Evolutionary conservation across 2,888 invertebrate species (phyloP).

Genomic region (Saturnia japonica): DNA sequence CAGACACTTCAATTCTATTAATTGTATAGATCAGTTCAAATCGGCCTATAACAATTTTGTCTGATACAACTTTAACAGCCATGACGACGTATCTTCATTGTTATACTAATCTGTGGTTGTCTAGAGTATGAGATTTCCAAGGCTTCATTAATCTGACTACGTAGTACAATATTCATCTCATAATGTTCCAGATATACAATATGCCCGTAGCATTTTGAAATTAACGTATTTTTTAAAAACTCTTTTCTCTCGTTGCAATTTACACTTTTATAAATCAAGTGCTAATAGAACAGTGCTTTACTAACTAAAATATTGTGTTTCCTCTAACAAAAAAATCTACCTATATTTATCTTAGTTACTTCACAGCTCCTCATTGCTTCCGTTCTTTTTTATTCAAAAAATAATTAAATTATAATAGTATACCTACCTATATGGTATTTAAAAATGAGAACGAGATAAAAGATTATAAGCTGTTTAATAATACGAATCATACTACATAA

Average conservation of each 20-base stretch:
- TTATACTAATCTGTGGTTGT: background rate
- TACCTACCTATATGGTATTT: too few species aligned
- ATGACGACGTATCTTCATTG: background rate
- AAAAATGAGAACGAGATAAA: background rate
- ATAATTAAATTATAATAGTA: too few species aligned
- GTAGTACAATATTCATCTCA: background rate
- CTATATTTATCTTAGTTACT: too few species aligned
- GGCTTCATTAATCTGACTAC: background rate
- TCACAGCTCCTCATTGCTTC: too few species aligned
- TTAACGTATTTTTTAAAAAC: background rate
- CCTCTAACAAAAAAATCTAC: too few species aligned
- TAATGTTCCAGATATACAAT: background rate
- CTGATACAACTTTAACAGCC: background rate
- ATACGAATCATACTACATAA: background rate
- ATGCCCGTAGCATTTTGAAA: background rate
- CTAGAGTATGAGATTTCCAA: background rate
- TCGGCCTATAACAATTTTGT: background rate
- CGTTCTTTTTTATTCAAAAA: too few species aligned
- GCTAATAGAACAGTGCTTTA: too few species aligned
- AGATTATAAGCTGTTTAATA: background rate
- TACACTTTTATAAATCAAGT: background rate
- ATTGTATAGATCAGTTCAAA: background rate
- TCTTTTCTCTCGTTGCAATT: background rate
- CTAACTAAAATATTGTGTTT: too few species aligned
- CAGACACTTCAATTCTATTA: too few species aligned